Evolutionary conservation across 2,113 vertebrate species (phyloP), one percentile per base, ranked within the genome.

Genomic region (Neogale vison): DNA sequence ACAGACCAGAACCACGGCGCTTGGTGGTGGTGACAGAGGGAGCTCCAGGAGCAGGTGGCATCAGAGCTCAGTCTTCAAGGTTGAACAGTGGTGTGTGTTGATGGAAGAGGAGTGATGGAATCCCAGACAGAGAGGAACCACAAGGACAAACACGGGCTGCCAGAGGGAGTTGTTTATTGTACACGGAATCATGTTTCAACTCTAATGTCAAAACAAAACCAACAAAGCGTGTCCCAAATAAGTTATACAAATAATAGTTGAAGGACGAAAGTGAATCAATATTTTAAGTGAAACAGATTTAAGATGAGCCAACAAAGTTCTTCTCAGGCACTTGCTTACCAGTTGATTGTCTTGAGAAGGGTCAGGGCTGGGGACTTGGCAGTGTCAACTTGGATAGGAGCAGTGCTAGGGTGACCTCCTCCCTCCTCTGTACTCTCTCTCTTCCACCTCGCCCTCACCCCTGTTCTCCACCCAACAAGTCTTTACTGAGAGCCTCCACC

Each of bases 391-490:
- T 47, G 8, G 55, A 15, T 7, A 45, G 26, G 26, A 31, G 3
- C 1, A 1, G 10, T 7, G 17, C 24, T 67, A 17, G 39, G 3
- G 7, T 6, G 12, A 29, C 18, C 65, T 36, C 45, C 29, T 3
- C 7, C 10, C 11, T 21, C 24, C 31, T 90, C 10, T 84, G 80
- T 21, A 6, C 12, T 2, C 36, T 34, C 10, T 55, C 6, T 50
- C n/a, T 17, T 65, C 79, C 71, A 23, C 42, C 17, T 67, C 74
- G 45, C 4, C 23, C 14, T 39, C 18, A 15, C n/a, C 21, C 1
- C 39, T 11, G 7, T 29, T 61, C n/a, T 82, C 83, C n/a, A 13
- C 4, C 77, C 15, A 21, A 47, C 77, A 63, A 1, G 29, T 34
- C 21, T 52, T 86, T 3, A 1, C 4, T 4, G 24, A 47, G 45